These are phyloP conservation scores for Zosterops japonicus DNA, from an alignment of 2,113 vertebrate species.

Conservation along the genomic window DNA sequence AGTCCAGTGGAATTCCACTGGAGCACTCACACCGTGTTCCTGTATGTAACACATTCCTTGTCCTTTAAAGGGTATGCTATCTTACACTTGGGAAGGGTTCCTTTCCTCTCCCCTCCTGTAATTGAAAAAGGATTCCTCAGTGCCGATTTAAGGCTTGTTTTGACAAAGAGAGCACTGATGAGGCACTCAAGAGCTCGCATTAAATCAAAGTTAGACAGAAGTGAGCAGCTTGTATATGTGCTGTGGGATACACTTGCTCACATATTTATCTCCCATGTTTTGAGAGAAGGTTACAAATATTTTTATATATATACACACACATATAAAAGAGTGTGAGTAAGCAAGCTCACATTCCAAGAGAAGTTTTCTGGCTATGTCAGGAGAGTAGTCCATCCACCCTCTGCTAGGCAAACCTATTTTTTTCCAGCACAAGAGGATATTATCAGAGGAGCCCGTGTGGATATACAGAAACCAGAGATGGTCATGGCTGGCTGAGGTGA, in stretches of 20 bases:
- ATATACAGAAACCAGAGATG: conserved; percentile 74
- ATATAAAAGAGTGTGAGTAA: neutral
- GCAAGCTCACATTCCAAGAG: conserved; percentile 43
- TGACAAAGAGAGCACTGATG: conserved; percentile 26
- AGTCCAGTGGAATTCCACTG: conserved; percentile 39
- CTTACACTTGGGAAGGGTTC: conserved; percentile 41
- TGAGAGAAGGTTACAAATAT: conserved; percentile 54
- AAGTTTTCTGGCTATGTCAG: conserved; percentile 55
- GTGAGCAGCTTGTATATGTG: conserved; percentile 2
- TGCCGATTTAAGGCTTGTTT: conserved; percentile 48
- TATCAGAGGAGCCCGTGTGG: conserved; percentile 69
- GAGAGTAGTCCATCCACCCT: conserved; percentile 40
- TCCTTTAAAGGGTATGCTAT: conserved; percentile 72
- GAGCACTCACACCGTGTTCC: conserved; percentile 28
- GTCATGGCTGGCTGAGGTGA: conserved; percentile 71
- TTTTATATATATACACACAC: conserved; percentile 43
- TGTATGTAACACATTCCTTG: conserved; percentile 68
- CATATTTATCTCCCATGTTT: conserved; percentile 35
- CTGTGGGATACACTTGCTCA: conserved; percentile 23
- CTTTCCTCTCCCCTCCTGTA: conserved; percentile 27
- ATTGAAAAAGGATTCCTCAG: conserved; percentile 48
- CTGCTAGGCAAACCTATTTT: conserved; percentile 47
- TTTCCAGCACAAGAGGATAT: conserved; percentile 57
- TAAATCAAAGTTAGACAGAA: conserved; percentile 45
- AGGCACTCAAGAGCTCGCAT: conserved; percentile 38